Conservation (phyloP, 2,113 vertebrate species). For the Tamias sibiricus region DNA sequence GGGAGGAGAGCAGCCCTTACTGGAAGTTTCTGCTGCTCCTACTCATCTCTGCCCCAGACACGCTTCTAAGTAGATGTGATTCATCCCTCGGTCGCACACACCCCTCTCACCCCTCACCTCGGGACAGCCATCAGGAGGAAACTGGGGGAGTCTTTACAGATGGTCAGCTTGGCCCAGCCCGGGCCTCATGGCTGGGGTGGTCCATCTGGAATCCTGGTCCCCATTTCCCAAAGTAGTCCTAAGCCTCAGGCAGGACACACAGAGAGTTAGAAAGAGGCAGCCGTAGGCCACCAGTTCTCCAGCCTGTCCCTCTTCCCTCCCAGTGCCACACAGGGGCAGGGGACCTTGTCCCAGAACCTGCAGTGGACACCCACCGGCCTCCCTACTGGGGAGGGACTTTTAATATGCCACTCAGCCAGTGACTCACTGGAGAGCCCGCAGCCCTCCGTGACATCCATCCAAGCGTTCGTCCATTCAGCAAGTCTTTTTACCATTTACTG, state of each 20-base stretch:
- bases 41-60: slow-evolving; percentile 80
- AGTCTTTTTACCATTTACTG: background rate
- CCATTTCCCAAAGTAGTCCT: background rate
- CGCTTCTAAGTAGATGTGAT: slow-evolving; percentile 75
- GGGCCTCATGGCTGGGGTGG: accelerated
- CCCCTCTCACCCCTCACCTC: background rate
- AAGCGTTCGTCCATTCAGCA: background rate
- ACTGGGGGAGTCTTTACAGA: background rate
- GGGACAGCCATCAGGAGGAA: background rate
- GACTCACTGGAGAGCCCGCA: too few species aligned
- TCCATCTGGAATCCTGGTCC: accelerated
- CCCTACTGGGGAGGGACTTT: background rate
- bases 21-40: slow-evolving; percentile 73
- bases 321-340: too few species aligned
- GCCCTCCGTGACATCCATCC: background rate
- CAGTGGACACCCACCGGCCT: background rate
- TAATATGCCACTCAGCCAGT: background rate
- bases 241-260: background rate
- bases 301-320: background rate
- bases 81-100: slow-evolving; percentile 65
- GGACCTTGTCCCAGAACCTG: background rate
- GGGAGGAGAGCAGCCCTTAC: slow-evolving; percentile 72
- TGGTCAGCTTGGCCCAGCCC: background rate
- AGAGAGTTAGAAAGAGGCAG: background rate
- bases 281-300: background rate